A percentile compares a stretch with the other conserved stretches of the same genome.
Conservation (phyloP, 2,797 vertebrate species). For the Darevskia mixta region DNA sequence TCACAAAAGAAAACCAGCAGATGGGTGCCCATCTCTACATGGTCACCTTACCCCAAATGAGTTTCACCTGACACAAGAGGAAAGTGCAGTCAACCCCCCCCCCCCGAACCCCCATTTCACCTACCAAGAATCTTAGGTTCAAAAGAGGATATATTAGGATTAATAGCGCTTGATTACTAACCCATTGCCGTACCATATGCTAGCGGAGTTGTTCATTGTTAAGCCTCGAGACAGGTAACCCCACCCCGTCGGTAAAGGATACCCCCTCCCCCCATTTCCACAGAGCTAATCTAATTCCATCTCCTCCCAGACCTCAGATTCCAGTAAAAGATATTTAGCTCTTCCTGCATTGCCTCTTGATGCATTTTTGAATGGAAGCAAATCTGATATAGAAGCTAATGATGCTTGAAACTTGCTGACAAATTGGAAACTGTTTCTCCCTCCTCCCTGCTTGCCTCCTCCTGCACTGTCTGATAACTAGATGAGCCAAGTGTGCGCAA, state of each 20-base stretch:
- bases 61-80: conserved; percentile 79
- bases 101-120: conserved; percentile 35
- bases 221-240: conserved; percentile 78
- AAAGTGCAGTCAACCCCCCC: conserved; percentile 61
- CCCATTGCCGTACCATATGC: conserved; percentile 81
- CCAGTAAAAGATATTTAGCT: conserved; percentile 77
- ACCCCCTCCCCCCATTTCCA: conserved; percentile 71
- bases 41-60: conserved; percentile 92
- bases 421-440: conserved; percentile 74
- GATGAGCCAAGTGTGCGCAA: conserved; percentile 63
- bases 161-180: conserved; percentile 80
- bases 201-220: conserved; percentile 76
- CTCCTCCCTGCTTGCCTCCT: conserved; percentile 62
- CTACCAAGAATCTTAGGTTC: conserved; percentile 81
- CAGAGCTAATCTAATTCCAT: conserved; percentile 78
- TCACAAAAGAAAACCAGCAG: conserved; percentile 89
- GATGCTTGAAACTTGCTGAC: conserved; percentile 77
- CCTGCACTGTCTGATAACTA: conserved; percentile 64
- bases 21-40: conserved; percentile 94
- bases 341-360: conserved; percentile 76
- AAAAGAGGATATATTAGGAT: conserved; percentile 79
- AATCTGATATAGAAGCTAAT: conserved; percentile 80
- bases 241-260: conserved; percentile 77
- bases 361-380: conserved; percentile 78
- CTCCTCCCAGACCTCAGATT: conserved; percentile 76